These are phyloP conservation scores for Sebastes dallii DNA, from an alignment of 2,797 vertebrate species.

Conservation along the genomic window DNA sequence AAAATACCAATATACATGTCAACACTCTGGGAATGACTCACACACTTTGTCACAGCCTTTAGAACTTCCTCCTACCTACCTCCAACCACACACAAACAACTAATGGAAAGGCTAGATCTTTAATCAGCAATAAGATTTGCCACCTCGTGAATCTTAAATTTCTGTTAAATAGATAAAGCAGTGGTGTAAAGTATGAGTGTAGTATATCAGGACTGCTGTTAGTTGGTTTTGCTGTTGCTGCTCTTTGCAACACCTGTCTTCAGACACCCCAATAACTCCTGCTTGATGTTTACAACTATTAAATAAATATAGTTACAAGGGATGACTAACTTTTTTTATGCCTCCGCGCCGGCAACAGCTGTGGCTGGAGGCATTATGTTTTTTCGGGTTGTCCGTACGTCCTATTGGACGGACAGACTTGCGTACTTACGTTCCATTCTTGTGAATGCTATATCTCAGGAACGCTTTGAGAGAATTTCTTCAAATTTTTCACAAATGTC, in stretches of 20 bases:
- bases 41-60: background rate
- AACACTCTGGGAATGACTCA: background rate
- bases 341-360: background rate
- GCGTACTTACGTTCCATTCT: too few species aligned
- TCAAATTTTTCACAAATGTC: background rate
- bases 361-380: background rate
- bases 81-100: background rate
- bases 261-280: slow-evolving; percentile 35
- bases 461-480: background rate
- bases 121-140: background rate
- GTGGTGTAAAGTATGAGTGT: slow-evolving; percentile 11
- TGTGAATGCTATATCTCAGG: too few species aligned
- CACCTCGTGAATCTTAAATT: slow-evolving; percentile 50
- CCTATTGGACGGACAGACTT: too few species aligned
- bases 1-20: background rate
- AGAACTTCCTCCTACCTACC: background rate
- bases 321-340: background rate
- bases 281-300: slow-evolving; percentile 3
- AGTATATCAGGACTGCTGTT: slow-evolving; percentile 31
- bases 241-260: slow-evolving; percentile 3
- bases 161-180: slow-evolving; percentile 30
- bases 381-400: background rate
- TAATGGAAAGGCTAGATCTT: background rate
- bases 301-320: background rate
- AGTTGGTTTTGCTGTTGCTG: slow-evolving; percentile 20